Evolutionary conservation across 2,113 vertebrate genomes (phyloP), one percentile per base, ranked within the genome.

Genomic region (Sturnira hondurensis): DNA sequence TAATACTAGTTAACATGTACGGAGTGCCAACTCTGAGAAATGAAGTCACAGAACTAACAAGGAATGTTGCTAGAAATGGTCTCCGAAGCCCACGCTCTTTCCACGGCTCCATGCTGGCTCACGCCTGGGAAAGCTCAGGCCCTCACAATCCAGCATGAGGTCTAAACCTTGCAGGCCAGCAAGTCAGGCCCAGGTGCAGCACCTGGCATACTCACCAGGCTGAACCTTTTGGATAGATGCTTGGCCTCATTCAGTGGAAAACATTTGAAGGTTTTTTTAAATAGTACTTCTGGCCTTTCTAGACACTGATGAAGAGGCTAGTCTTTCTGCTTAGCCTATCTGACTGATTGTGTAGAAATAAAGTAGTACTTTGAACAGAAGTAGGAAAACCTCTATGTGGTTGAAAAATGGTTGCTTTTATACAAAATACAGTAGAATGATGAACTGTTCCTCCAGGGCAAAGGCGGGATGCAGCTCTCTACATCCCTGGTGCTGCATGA

Each of bases 221-320:
- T 89, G 67, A 70, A 33, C 31, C 7, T n/a, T 92, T 86, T 77
- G 41, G 58, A n/a, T 22, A 71, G 61, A 86, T 33, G n/a, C 4
- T 88, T 73, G 74, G 61, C 47, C n/a, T 33, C 1, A 10, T 81
- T 95, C 70, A 7, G 67, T 22, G 94, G 67, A 89, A 95, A 89
- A 22, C 76, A 65, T 58, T 61, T 73, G 68, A 80, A 85, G 47
- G 19, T 80, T 94, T 61, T 85, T 95, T 45, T 0, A 81, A 93
- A 94, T 74, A 76, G 71, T 76, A n/a, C 68, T 63, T 86, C 65
- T 96, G 95, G 86, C 76, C 43, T 93, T 87, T 96, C 67, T 36
- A 96, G 85, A 95, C 71, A 76, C 88, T 85, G 89, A 94, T 47
- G 54, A 96, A 38, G 43, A 52, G 50, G 61, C 76, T 91, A 13